Percentiles rank a stretch among this genome's conserved stretches.
phyloP scores from a whole-genome alignment of 2,888 invertebrate genomes.

The Dryococelus australis region DNA sequence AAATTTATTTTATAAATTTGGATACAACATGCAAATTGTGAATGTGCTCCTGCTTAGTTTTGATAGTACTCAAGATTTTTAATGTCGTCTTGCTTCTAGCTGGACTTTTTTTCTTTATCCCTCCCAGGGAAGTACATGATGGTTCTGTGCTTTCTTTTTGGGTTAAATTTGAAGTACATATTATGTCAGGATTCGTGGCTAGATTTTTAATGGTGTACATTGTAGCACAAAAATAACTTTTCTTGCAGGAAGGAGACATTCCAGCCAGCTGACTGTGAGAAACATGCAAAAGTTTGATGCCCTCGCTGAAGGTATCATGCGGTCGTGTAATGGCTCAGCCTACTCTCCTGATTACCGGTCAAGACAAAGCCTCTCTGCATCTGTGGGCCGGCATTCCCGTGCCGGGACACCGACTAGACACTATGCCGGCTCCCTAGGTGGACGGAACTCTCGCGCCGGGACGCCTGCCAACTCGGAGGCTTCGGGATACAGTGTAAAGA shows the following conservation, averaged over 20 bases:
- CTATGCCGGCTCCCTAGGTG: neutral
- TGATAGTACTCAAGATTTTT: no score
- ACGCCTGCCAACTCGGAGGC: neutral
- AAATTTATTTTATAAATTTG: no score
- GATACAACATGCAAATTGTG: no score
- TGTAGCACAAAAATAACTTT: no score
- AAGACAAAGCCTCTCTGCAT: neutral
- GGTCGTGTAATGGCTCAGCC: neutral
- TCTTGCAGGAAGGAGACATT: neutral
- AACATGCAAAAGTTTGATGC: neutral
- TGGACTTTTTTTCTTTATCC: no score
- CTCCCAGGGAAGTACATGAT: no score
- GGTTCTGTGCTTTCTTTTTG: no score
- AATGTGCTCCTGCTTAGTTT: no score
- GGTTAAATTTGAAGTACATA: no score
- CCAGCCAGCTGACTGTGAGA: neutral
- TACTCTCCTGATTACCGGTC: neutral
- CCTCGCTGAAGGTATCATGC: neutral
- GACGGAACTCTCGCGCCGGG: neutral
- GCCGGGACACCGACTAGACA: neutral
- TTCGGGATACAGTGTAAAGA: neutral
- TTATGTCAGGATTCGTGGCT: no score
- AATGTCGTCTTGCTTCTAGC: no score
- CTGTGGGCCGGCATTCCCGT: neutral
- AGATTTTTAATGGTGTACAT: no score